These are phyloP conservation scores for Trachythela sp. DNA, from an alignment of 64 coral and sea anemone genomes.

Conservation along the genomic window DNA sequence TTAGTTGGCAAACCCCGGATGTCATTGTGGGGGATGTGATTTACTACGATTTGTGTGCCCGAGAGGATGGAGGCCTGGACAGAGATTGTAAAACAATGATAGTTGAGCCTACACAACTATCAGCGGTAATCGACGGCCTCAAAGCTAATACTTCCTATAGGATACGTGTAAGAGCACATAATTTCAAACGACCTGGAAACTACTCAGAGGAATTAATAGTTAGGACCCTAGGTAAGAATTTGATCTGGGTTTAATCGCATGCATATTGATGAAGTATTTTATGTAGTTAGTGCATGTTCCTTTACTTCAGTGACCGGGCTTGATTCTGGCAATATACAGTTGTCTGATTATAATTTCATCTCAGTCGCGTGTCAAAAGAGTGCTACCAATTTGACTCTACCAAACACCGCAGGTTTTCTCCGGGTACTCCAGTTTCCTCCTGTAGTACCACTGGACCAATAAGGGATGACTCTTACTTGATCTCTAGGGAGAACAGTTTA, in stretches of 20 bases:
- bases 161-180: neutral
- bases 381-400: no score
- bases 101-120: neutral
- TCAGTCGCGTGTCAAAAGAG: no score
- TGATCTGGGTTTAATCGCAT: neutral
- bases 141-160: neutral
- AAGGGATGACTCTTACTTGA: no score
- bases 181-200: neutral
- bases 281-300: neutral
- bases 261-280: neutral
- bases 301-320: no score
- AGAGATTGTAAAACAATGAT: neutral
- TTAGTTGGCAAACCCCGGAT: neutral
- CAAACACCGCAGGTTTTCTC: no score
- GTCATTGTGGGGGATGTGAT: neutral
- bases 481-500: no score
- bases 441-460: no score
- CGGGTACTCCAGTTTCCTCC: no score
- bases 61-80: neutral
- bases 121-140: neutral
- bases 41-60: neutral
- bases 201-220: neutral
- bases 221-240: neutral
- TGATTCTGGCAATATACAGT: no score
- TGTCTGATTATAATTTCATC: no score